These are phyloP conservation scores for Larimichthys crocea DNA, from an alignment of 2,113 vertebrate genomes.

Conservation along the genomic window DNA sequence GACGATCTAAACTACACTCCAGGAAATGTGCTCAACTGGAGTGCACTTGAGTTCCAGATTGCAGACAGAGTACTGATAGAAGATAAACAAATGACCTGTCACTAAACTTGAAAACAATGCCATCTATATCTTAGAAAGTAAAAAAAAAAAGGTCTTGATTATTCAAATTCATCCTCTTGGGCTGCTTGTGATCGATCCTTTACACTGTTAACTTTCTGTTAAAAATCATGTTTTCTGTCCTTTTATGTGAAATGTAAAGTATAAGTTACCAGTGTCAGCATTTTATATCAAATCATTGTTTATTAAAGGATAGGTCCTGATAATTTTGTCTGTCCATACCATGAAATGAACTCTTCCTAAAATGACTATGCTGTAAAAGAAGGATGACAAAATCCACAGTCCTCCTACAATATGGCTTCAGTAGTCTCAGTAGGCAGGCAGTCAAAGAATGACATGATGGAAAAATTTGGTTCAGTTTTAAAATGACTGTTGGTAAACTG, in stretches of 20 bases:
- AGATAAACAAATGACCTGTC: constrained; percentile 25
- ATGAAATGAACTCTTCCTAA: too few relatives aligned
- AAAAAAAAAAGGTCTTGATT: too few relatives aligned
- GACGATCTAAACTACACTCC: constrained; percentile 61
- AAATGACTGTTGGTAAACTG: too few relatives aligned
- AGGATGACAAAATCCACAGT: not conserved
- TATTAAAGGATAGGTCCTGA: not conserved
- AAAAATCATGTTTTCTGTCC: not conserved
- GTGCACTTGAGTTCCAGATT: constrained; percentile 50
- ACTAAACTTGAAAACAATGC: constrained; percentile 9
- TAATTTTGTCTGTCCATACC: not conserved
- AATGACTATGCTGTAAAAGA: not conserved
- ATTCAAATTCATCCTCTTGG: too few relatives aligned
- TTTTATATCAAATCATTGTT: not conserved
- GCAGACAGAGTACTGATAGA: constrained; percentile 56
- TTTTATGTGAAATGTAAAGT: not conserved
- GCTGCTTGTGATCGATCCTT: too few relatives aligned
- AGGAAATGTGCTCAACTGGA: constrained; percentile 77
- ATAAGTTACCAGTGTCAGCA: not conserved
- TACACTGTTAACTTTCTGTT: too few relatives aligned
- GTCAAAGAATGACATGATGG: not conserved
- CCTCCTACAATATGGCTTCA: not conserved
- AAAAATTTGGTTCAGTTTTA: too few relatives aligned
- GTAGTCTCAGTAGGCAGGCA: not conserved
- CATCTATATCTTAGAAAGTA: not conserved